Percentiles rank a stretch among this genome's conserved stretches.
Evolutionary conservation across 2,888 invertebrate species (phyloP).

Genomic region (Arctia plantaginis): DNA sequence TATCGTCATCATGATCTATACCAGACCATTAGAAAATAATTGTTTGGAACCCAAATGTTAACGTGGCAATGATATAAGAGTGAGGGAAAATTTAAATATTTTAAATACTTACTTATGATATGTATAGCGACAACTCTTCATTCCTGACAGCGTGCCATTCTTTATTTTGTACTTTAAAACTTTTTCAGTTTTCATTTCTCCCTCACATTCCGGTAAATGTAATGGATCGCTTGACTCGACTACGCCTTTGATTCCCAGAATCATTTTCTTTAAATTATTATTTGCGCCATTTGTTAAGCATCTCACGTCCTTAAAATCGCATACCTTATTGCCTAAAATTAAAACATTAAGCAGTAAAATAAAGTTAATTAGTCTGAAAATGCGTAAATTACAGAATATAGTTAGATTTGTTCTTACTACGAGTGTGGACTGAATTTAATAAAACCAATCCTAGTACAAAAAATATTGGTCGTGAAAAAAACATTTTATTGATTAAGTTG

Average conservation of each 20-base stretch:
- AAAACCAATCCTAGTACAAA: not conserved
- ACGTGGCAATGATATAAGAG: not conserved
- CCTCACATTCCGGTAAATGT: not conserved
- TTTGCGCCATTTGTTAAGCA: not conserved
- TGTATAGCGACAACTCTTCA: not conserved
- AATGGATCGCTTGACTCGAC: constrained; percentile 1
- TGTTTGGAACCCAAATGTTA: not conserved
- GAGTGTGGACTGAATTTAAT: not conserved
- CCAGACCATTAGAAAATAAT: not conserved
- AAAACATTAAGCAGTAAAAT: not conserved
- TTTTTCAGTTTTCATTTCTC: not conserved
- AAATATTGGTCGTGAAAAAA: not conserved
- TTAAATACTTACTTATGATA: not conserved
- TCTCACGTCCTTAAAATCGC: not conserved
- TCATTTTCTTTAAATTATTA: not conserved
- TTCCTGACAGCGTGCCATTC: not conserved
- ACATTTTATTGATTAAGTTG: not conserved
- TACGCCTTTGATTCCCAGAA: not conserved
- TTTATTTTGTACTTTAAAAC: not conserved
- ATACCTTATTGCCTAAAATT: not conserved
- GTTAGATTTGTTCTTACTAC: not conserved
- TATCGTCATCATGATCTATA: too few relatives aligned
- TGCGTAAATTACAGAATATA: too few relatives aligned
- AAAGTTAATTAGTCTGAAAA: not conserved
- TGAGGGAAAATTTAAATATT: not conserved